Evolutionary conservation across 1,140 invertebrate genomes (phyloP).

Genomic region (Galleria mellonella): DNA sequence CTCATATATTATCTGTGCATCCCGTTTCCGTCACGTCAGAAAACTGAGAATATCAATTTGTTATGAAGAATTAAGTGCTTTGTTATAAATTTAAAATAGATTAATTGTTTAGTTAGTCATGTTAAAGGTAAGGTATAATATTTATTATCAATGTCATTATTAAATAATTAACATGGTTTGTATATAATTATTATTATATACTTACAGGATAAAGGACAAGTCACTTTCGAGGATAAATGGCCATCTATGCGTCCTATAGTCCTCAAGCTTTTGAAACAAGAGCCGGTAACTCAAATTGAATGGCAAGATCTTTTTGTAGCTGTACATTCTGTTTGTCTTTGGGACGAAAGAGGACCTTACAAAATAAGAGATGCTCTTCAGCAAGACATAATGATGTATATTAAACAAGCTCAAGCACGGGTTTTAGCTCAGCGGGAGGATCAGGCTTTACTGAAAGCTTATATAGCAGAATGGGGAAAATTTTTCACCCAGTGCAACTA

Average conservation of each 20-base stretch:
- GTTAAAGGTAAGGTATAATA: slow-evolving; percentile 43
- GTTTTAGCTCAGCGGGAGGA: slow-evolving; percentile 94
- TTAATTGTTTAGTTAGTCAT: slow-evolving; percentile 24
- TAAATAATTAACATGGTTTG: background rate
- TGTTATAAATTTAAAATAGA: no score
- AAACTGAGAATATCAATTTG: no score
- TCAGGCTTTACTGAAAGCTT: slow-evolving; percentile 95
- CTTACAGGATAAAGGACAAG: slow-evolving; percentile 78
- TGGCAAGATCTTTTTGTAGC: slow-evolving; percentile 98
- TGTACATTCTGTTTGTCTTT: slow-evolving; percentile 94
- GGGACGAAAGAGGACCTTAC: slow-evolving; percentile 95
- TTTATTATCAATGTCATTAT: background rate
- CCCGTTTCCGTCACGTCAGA: no score
- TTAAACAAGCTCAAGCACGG: slow-evolving; percentile 92
- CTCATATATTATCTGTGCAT: no score
- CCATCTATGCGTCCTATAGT: slow-evolving; percentile 94
- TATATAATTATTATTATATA: slow-evolving; percentile 2
- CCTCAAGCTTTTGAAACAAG: slow-evolving; percentile 93
- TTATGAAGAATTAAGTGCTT: no score
- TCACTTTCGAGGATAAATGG: slow-evolving; percentile 96
- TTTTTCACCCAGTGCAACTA: slow-evolving; percentile 99
- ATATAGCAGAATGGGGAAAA: slow-evolving; percentile 97
- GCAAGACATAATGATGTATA: slow-evolving; percentile 96
- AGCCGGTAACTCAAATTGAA: slow-evolving; percentile 93
- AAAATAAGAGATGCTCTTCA: slow-evolving; percentile 90